A percentile compares a stretch with the other conserved stretches of the same genome.
These are phyloP conservation scores for Linnaemya vulpina DNA, from an alignment of 2,888 invertebrate species.

Conservation along the genomic window DNA sequence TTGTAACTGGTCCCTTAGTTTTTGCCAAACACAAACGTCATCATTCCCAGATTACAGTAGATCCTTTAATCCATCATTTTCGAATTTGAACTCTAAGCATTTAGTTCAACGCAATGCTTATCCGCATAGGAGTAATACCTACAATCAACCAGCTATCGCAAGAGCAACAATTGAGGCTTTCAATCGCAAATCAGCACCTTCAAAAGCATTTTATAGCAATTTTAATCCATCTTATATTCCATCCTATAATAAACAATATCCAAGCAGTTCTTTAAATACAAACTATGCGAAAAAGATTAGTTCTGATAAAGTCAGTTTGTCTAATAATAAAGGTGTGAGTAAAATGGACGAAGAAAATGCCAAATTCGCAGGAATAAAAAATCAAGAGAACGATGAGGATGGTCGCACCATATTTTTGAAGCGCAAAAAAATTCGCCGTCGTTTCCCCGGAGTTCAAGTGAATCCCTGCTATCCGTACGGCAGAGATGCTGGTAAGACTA, in stretches of 20 bases:
- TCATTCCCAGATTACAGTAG: slow-evolving; percentile 17
- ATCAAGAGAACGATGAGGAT: slow-evolving; percentile 76
- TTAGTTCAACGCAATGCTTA: slow-evolving; percentile 3
- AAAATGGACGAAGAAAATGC: slow-evolving; percentile 78
- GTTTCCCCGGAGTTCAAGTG: slow-evolving; percentile 34
- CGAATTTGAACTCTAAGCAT: slow-evolving; percentile 30
- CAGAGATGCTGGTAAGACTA: slow-evolving; percentile 72
- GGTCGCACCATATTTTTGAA: slow-evolving; percentile 73
- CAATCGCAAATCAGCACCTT: slow-evolving; percentile 1
- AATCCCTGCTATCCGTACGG: slow-evolving; percentile 77
- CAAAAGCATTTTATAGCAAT: slow-evolving; percentile 12
- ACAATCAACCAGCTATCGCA: not conserved
- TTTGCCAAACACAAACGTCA: slow-evolving; percentile 49
- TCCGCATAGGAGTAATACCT: slow-evolving; percentile 17
- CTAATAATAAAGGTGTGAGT: slow-evolving; percentile 58
- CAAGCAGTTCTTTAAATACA: slow-evolving; percentile 37
- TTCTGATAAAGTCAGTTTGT: not conserved
- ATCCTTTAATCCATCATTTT: slow-evolving; percentile 3
- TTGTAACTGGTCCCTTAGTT: slow-evolving; percentile 28
- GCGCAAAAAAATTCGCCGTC: slow-evolving; percentile 63
- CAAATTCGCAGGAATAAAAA: slow-evolving; percentile 79
- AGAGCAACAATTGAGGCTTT: not conserved
- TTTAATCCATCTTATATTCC: slow-evolving; percentile 9
- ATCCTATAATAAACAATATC: slow-evolving; percentile 27
- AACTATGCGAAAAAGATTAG: not conserved